A percentile compares a stretch with the other conserved stretches of the same genome.
Evolutionary conservation across 2,797 vertebrate species (phyloP).

Genomic region (Alfaro cultratus): DNA sequence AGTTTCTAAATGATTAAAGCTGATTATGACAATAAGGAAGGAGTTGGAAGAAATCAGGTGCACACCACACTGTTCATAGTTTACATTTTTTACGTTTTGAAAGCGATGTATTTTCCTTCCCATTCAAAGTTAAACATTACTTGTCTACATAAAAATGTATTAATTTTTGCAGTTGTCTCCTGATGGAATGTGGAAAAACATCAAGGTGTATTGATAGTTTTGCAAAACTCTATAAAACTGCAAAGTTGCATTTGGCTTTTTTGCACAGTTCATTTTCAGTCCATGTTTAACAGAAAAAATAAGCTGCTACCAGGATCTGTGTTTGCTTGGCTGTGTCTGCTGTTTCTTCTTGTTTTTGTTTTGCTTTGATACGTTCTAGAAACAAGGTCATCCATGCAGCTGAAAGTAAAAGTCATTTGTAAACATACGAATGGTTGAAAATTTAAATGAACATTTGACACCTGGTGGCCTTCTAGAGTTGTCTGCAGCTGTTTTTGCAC

Average conservation of each 20-base stretch:
- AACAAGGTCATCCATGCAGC: slow-evolving; percentile 27
- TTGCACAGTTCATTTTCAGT: slow-evolving; percentile 25
- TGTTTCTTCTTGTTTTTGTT: slow-evolving; percentile 25
- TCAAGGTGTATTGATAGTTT: background rate
- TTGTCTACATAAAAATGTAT: background rate
- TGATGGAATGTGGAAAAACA: background rate
- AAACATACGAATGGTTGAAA: slow-evolving; percentile 33
- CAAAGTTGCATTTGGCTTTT: slow-evolving; percentile 19
- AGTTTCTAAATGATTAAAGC: background rate
- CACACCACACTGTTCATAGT: background rate
- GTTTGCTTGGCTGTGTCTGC: slow-evolving; percentile 32
- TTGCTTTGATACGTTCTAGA: slow-evolving; percentile 30
- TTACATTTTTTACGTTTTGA: background rate
- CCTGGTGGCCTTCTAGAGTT: slow-evolving; percentile 77
- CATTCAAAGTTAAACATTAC: background rate
- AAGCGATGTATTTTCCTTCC: background rate
- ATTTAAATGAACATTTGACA: slow-evolving; percentile 56
- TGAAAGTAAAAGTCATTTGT: slow-evolving; percentile 23
- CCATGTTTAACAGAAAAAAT: background rate
- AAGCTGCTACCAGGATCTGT: background rate
- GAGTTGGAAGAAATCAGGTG: background rate
- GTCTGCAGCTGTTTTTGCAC: slow-evolving; percentile 78
- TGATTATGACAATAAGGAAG: background rate
- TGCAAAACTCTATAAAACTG: background rate
- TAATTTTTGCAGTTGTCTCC: background rate